Conservation (phyloP, 2,888 invertebrate species). For the Galerucella pusilla region DNA sequence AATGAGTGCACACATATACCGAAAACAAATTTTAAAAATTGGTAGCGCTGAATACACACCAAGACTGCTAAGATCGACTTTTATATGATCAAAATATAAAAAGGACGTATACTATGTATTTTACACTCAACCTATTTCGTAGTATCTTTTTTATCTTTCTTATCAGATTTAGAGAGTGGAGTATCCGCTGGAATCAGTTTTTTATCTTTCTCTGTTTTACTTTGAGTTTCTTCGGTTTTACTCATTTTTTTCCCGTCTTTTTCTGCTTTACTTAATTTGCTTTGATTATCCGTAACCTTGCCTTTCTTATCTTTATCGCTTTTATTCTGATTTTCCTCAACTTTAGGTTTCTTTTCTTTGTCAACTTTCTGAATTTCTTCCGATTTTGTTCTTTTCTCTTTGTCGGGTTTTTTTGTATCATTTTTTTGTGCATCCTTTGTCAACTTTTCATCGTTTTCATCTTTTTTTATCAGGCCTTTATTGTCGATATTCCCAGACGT, state of each 20-base stretch:
- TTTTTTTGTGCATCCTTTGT: slow-evolving; percentile 9
- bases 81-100: background rate
- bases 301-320: slow-evolving; percentile 25
- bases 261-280: slow-evolving; percentile 25
- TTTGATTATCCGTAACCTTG: slow-evolving; percentile 25
- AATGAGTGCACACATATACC: too few species aligned
- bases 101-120: slow-evolving; percentile 12
- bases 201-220: slow-evolving; percentile 21
- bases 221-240: slow-evolving; percentile 13
- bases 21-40: background rate
- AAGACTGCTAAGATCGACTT: slow-evolving; percentile 13
- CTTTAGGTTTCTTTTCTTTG: slow-evolving; percentile 22
- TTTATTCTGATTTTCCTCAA: slow-evolving; percentile 22
- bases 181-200: slow-evolving; percentile 1
- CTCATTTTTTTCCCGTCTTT: slow-evolving; percentile 9
- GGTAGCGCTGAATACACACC: slow-evolving; percentile 8
- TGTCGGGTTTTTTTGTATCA: slow-evolving; percentile 15
- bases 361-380: slow-evolving; percentile 30
- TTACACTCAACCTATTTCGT: slow-evolving; percentile 18
- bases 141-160: slow-evolving; percentile 29
- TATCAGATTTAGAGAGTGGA: slow-evolving; percentile 23
- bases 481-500: slow-evolving; percentile 1
- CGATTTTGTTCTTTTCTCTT: slow-evolving; percentile 25
- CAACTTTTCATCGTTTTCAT: background rate
- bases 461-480: background rate